phyloP scores from a whole-genome alignment of 2,797 vertebrate genomes.

The Coccyzus lansbergi region DNA sequence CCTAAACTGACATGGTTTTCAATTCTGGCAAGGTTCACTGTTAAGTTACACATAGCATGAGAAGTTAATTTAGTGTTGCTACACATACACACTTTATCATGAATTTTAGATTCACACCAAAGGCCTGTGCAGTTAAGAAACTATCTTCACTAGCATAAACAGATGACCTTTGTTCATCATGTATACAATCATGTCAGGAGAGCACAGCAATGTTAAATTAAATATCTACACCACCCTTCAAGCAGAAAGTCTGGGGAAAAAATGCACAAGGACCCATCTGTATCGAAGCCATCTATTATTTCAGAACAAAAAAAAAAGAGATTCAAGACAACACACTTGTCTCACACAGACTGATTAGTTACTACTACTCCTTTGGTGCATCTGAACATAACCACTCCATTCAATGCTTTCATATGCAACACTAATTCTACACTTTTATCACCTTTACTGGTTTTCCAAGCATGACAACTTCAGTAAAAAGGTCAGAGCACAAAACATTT shows the following conservation, averaged over 20 bases:
- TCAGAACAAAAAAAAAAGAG: background rate
- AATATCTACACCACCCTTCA: background rate
- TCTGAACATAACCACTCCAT: conserved; percentile 13
- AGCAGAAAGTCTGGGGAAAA: background rate
- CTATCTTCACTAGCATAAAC: background rate
- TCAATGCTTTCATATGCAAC: conserved; percentile 47
- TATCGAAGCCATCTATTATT: conserved; percentile 35
- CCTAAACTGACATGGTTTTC: background rate
- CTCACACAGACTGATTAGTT: background rate
- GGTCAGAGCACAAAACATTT: conserved; percentile 74
- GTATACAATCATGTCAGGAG: background rate
- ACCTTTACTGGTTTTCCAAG: conserved; percentile 78
- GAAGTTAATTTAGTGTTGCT: background rate
- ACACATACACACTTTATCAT: background rate
- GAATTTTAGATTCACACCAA: background rate
- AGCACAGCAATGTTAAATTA: background rate
- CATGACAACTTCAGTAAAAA: conserved; percentile 73
- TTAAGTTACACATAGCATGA: background rate
- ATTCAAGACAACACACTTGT: background rate
- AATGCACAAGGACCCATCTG: background rate
- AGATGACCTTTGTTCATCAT: background rate
- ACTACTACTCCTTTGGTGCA: background rate
- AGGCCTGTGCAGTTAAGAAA: background rate
- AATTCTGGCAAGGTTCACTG: background rate
- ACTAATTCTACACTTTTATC: conserved; percentile 61